phyloP scores from a whole-genome alignment of 2,797 vertebrate species.

The Crax fasciolata region DNA sequence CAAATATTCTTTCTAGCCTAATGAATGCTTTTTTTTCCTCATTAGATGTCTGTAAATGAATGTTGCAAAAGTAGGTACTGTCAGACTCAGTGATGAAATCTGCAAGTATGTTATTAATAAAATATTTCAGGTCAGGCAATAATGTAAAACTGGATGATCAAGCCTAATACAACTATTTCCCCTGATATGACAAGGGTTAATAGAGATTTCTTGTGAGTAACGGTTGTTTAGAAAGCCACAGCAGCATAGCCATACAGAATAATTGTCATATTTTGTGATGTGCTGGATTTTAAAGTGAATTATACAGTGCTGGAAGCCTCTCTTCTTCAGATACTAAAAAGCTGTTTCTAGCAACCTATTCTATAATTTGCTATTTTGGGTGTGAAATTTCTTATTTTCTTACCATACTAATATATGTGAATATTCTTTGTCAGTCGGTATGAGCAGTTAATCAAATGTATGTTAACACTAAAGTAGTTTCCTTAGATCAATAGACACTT shows the following conservation, averaged over 20 bases:
- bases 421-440: slow-evolving; percentile 23
- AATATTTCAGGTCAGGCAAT: background rate
- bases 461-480: background rate
- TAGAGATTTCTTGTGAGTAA: background rate
- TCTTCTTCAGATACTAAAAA: slow-evolving; percentile 38
- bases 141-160: background rate
- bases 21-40: background rate
- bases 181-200: slow-evolving; percentile 6
- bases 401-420: background rate
- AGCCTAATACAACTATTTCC: background rate
- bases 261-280: background rate
- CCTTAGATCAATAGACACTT: background rate
- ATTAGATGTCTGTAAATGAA: background rate
- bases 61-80: background rate
- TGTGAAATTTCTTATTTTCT: background rate
- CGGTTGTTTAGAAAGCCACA: slow-evolving; percentile 26
- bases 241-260: slow-evolving; percentile 1
- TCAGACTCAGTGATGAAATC: background rate
- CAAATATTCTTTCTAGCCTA: background rate
- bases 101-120: background rate
- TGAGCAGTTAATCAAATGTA: slow-evolving; percentile 16
- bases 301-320: slow-evolving; percentile 6
- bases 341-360: slow-evolving; percentile 32
- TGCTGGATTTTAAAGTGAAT: background rate
- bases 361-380: slow-evolving; percentile 21